Evolutionary conservation across 2,888 invertebrate genomes (phyloP), one percentile per base, ranked within the genome.

Genomic region (Melanargia galathea): DNA sequence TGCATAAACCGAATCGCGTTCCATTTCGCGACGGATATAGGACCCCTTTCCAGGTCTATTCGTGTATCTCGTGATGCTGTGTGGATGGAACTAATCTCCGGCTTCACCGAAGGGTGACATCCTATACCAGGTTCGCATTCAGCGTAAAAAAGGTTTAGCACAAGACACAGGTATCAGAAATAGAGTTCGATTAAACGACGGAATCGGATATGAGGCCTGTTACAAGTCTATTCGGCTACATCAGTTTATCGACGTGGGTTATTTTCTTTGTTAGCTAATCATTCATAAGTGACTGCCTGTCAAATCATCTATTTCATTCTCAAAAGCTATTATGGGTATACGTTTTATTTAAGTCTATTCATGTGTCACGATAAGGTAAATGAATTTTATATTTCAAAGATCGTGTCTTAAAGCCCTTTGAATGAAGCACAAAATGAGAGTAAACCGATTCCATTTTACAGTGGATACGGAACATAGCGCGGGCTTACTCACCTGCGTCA

Each of bases 1-100:
- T 24, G 13, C 40, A 24, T 43, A 55, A 20, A 43, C 26, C 10
- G 40, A 26, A 18, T 40, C 18, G 16, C 43, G 18, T 55, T 55
- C 40, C 10, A 55, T 55, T 55, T 55, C 24, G 16, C 22, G 43
- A 40, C 55, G 55, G 55, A 55, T 55, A 26, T 43, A 55, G 43
- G 26, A 11, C 52, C 52, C 33, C 52, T 20, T 52, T 33, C 13
- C 35, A 52, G 52, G 52, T 52, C 33, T 52, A 52, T 52, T 52
- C 52, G 52, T 35, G 30, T 48, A 26, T 26, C 16, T 35, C 52
- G 22, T 52, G 35, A 52, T 52, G 20, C 6, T 52, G 20, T 20
- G 52, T 52, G 20, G 35, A 52, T 33, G 35, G 10, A 52, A 52
- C 52, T 35, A 52, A 52, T 52, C 35, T 52, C 52, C 52, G 52